Conservation (phyloP, 2,888 invertebrate genomes). For the Neuroscelio doddi region DNA sequence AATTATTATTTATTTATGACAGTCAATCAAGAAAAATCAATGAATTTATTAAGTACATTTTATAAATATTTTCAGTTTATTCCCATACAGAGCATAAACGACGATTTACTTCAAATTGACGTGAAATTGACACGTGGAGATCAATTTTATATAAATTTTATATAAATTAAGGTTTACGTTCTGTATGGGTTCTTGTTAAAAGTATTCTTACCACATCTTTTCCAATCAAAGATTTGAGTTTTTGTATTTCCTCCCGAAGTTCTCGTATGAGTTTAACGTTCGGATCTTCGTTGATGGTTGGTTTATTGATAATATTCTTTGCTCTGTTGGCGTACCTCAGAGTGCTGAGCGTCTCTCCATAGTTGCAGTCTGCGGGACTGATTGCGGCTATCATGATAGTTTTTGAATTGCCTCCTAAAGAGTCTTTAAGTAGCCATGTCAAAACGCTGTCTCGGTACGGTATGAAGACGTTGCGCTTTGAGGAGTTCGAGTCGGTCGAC, state of each 20-base stretch:
- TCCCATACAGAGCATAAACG: no score
- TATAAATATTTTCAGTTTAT: no score
- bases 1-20: no score
- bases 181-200: no score
- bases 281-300: conserved; percentile 91
- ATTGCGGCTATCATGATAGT: conserved; percentile 93
- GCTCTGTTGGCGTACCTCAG: conserved; percentile 91
- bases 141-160: no score
- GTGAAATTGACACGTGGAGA: no score
- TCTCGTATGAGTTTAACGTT: conserved; percentile 91
- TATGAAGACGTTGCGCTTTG: conserved; percentile 78
- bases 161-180: no score
- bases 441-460: conserved; percentile 91
- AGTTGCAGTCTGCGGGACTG: conserved; percentile 88
- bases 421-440: conserved; percentile 91
- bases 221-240: conserved; percentile 83
- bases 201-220: conserved; percentile 76
- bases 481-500: conserved; percentile 65
- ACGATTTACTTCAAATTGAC: no score
- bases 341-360: conserved; percentile 89
- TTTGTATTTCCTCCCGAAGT: conserved; percentile 87
- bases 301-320: conserved; percentile 93
- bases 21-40: no score
- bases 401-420: conserved; percentile 91
- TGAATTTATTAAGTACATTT: no score